Evolutionary conservation across 2,797 vertebrate genomes (phyloP).

Genomic region (Sarcophilus harrisii): DNA sequence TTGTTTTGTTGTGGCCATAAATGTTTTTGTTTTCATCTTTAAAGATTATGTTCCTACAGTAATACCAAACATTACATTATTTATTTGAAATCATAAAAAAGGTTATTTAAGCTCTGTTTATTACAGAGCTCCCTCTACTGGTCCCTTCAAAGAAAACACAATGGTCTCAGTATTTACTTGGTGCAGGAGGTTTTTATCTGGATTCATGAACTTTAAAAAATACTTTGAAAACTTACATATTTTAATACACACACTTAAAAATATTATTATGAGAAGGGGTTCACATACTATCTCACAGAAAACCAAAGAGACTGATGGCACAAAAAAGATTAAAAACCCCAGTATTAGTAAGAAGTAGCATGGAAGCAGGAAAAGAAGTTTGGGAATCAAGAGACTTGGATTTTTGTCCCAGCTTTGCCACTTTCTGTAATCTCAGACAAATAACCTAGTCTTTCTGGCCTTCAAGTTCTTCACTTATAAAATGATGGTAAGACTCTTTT

Average conservation of each 20-base stretch:
- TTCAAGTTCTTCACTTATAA: conserved; percentile 28
- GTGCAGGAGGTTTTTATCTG: not conserved
- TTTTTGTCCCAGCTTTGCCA: conserved; percentile 11
- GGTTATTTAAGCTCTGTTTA: conserved; percentile 43
- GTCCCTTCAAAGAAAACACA: not conserved
- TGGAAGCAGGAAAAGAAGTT: not conserved
- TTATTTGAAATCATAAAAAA: not conserved
- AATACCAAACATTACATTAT: not conserved
- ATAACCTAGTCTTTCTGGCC: conserved; percentile 43
- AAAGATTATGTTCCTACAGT: not conserved
- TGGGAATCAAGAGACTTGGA: conserved; percentile 31
- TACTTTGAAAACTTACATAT: not conserved
- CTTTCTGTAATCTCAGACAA: conserved; percentile 31
- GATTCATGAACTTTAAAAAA: not conserved
- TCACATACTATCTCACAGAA: not conserved
- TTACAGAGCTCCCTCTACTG: conserved; percentile 75
- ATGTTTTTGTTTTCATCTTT: not conserved
- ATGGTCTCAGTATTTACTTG: not conserved
- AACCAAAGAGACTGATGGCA: not conserved
- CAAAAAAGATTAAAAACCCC: not conserved
- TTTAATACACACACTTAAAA: not conserved
- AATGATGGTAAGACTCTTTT: not conserved
- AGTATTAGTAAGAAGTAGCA: not conserved
- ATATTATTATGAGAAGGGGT: not conserved
- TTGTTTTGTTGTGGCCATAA: conserved; percentile 29